Percentiles rank a stretch among this genome's conserved stretches.
Evolutionary conservation across 2,113 vertebrate species (phyloP).

Genomic region (Edolisoma coerulescens): DNA sequence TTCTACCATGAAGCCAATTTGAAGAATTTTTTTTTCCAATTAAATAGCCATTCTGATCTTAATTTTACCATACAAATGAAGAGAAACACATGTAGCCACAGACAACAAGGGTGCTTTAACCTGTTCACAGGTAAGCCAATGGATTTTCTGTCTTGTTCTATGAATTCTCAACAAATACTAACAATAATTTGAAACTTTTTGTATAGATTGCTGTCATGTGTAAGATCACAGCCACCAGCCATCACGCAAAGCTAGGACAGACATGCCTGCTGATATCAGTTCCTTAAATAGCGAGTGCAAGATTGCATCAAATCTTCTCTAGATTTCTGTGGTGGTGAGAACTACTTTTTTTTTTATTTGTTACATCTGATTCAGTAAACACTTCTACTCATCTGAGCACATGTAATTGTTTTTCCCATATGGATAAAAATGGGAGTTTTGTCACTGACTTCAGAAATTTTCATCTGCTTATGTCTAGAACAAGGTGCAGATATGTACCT

Average conservation of each 20-base stretch:
- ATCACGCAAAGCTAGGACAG: background rate
- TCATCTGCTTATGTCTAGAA: background rate
- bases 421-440: background rate
- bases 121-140: background rate
- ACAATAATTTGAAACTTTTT: background rate
- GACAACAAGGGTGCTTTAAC: background rate
- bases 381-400: background rate
- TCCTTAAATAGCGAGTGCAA: background rate
- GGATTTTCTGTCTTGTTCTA: background rate
- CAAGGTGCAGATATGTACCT: background rate
- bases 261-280: background rate
- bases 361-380: background rate
- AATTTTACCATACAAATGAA: background rate
- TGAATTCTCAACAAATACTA: background rate
- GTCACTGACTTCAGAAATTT: background rate
- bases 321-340: background rate
- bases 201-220: background rate
- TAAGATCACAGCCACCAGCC: background rate
- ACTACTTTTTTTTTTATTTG: background rate
- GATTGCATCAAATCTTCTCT: background rate
- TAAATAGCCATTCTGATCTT: background rate
- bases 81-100: background rate
- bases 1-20: background rate
- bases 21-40: background rate
- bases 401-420: background rate